These are phyloP conservation scores for Caenorhabditis inopinata DNA, from an alignment of 1,140 invertebrate species.

Conservation along the genomic window DNA sequence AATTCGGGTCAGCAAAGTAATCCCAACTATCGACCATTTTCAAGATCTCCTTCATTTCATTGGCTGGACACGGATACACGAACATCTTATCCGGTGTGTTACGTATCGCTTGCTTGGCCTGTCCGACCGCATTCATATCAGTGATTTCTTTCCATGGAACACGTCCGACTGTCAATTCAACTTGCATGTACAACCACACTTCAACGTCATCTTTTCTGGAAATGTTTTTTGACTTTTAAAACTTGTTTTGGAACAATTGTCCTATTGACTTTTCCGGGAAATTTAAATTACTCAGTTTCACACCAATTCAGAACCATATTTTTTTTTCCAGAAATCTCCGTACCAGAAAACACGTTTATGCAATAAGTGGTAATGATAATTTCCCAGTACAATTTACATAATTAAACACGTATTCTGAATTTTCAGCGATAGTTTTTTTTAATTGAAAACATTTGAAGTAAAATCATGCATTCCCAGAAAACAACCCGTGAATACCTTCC, in stretches of 20 bases:
- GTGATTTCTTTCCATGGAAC: slow-evolving; percentile 54
- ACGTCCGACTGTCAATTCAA: slow-evolving; percentile 52
- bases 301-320: too few species aligned
- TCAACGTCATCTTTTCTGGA: slow-evolving; percentile 53
- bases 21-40: slow-evolving; percentile 38
- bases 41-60: slow-evolving; percentile 38
- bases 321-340: too few species aligned
- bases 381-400: too few species aligned
- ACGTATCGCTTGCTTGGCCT: slow-evolving; percentile 44
- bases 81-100: slow-evolving; percentile 38
- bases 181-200: slow-evolving; percentile 52
- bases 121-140: slow-evolving; percentile 54
- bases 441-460: too few species aligned
- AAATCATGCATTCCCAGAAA: too few species aligned
- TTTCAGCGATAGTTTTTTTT: too few species aligned
- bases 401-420: too few species aligned
- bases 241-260: too few species aligned
- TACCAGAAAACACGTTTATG: too few species aligned
- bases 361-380: too few species aligned
- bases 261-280: too few species aligned
- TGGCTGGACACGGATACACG: slow-evolving; percentile 27
- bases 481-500: slow-evolving; percentile 37
- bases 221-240: background rate
- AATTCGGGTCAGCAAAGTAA: slow-evolving; percentile 50
- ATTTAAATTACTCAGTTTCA: too few species aligned